Evolutionary conservation across 1,140 invertebrate species (phyloP), one percentile per base, ranked within the genome.

Genomic region (Philotrypesis tridentata): DNA sequence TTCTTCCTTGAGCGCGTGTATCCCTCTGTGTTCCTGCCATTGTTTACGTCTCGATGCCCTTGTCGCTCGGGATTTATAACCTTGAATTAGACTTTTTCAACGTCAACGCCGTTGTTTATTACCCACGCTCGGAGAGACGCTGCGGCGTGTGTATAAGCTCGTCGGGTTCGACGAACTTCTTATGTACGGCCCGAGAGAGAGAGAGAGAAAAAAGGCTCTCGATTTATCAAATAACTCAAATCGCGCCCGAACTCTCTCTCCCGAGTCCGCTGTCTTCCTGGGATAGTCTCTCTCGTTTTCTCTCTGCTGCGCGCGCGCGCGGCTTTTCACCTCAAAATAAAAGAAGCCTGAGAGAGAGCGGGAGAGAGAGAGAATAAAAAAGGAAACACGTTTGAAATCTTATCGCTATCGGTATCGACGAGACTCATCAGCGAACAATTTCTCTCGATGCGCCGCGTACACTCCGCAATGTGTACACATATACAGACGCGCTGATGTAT

Each of bases 11-110:
- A n/a, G n/a, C n/a, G 68, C 37, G 61, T 73, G 40, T 72, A 73
- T 74, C 72, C 23, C 43, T 17, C 4, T 55, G 33, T 74, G 60
- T 68, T 76, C 63, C 63, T 77, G 1, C 48, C 75, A 82, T 82
- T 82, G 81, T 82, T 82, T 82, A 82, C 81, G 81, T 82, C 81
- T 82, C 81, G 81, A 33, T 79, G 81, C 81, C 60, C 75, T 72
- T 82, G 81, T 79, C 74, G 60, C 55, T 31, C 25, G 67, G 78
- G 81, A 82, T 82, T 82, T 82, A 82, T 82, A 82, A 65, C 81
- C 67, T 67, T 67, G 80, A 82, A 82, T 82, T 82, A 82, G 80
- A 77, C 67, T 82, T 82, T 82, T 82, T 77, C 80, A 82, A 82
- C 65, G 80, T 82, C 80, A 71, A 63, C 73, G 67, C 23, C 23